Base-by-base conservation (phyloP, 2,113 vertebrate species). In the Micronisus gabar region DNA sequence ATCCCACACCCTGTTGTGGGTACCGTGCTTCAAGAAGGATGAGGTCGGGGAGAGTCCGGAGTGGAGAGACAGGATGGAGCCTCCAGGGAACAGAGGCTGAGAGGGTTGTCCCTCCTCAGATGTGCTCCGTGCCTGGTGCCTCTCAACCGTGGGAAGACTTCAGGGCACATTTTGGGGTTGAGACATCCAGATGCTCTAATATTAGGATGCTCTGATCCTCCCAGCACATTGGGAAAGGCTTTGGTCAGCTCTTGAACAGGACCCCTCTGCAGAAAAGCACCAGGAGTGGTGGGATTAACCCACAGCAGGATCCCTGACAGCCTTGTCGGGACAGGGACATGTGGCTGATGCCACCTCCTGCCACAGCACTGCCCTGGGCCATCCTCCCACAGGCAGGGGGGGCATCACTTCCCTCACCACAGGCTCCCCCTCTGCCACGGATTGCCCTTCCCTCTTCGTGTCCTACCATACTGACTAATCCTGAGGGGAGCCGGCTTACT, bases 401-500 rank as follows among this genome's bases (percentile, higher is more conserved):
- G 27, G 9, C 43, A 55, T 17, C 0, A 1, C 34, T 73, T 70
- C 68, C 55, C 29, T 63, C 1, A 0, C 41, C 66, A 62, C 9
- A 27, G 34, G 4, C n/a, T 79, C 30, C 27, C 50, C 7, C 47
- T 50, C 15, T 19, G 12, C 45, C 26, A 48, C 0, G 58, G 59
- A 11, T 32, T 14, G 4, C 59, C 59, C 38, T 75, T 84, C 50
- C 66, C 71, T 81, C 47, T 58, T 66, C 1, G 6, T 22, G n/a
- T 53, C 58, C 75, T 67, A 53, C n/a, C 0, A 0, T n/a, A 71
- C 34, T 79, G 76, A 94, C 43, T 86, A 92, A 92, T 70, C 30
- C 40, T 1, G 3, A 80, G 6, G 4, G 14, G 63, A 52, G 80
- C 22, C 0, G 0, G 34, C 91, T 72, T 1, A 0, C 32, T 56